Evolutionary conservation across 2,113 vertebrate species (phyloP).

Genomic region (Psilopsiagon aurifrons): DNA sequence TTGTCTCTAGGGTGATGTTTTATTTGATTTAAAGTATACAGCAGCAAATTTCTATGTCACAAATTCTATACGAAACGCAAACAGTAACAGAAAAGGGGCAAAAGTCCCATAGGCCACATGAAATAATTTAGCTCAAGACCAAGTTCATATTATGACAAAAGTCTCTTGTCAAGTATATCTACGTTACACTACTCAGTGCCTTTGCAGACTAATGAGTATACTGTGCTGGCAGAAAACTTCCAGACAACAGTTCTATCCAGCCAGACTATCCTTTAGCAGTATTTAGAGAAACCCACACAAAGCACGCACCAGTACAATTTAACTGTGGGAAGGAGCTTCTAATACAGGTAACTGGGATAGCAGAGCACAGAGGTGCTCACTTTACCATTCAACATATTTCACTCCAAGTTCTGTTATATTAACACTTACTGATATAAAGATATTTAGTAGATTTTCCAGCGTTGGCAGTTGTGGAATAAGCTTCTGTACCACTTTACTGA

Average conservation of each 20-base stretch:
- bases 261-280: neutral
- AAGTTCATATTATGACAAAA: neutral
- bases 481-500: constrained; percentile 99
- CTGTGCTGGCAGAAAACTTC: neutral
- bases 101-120: neutral
- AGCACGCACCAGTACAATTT: neutral
- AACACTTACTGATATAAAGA: constrained; percentile 97
- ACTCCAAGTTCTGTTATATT: neutral
- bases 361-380: neutral
- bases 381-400: neutral
- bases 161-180: neutral
- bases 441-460: constrained; percentile 98
- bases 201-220: neutral
- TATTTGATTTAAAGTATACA: neutral
- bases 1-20: neutral
- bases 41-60: neutral
- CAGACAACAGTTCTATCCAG: neutral
- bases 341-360: neutral
- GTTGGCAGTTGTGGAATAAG: constrained; percentile 98
- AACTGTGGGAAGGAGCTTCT: neutral
- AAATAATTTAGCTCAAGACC: neutral
- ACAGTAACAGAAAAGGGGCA: neutral
- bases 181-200: neutral
- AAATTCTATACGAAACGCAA: neutral
- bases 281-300: neutral